A percentile compares a stretch with the other conserved stretches of the same genome.
These are phyloP conservation scores for Tipula confusa DNA, from an alignment of 2,888 invertebrate genomes.

Conservation along the genomic window DNA sequence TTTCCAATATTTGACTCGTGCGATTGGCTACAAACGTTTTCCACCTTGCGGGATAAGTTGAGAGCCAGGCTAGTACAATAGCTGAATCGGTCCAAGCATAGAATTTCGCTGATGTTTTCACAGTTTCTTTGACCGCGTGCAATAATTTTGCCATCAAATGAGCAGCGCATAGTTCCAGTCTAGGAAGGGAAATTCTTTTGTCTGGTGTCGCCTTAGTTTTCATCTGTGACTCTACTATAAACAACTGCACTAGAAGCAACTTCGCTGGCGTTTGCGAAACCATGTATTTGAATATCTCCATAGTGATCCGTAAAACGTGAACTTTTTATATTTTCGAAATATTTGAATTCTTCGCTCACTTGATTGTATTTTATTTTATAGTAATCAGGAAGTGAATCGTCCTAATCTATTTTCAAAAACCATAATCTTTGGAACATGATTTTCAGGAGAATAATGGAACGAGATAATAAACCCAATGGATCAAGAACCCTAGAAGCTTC, in stretches of 20 bases:
- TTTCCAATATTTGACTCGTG: neutral
- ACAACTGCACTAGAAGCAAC: too few species aligned
- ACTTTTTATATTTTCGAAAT: neutral
- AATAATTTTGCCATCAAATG: too few species aligned
- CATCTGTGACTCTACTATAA: neutral
- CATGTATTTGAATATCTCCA: neutral
- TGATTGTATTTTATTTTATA: too few species aligned
- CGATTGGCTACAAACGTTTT: neutral
- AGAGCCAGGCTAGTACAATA: neutral
- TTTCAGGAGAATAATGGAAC: too few species aligned
- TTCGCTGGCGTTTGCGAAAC: neutral
- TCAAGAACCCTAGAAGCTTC: too few species aligned
- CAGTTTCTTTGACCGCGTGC: neutral
- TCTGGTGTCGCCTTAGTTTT: neutral
- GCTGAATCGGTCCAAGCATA: neutral
- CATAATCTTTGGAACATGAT: too few species aligned
- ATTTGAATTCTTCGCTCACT: too few species aligned
- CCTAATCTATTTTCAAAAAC: too few species aligned
- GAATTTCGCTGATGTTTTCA: neutral
- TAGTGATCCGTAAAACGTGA: neutral
- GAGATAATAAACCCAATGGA: too few species aligned
- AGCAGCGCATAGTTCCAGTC: neutral
- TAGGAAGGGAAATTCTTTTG: neutral
- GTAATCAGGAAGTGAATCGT: too few species aligned
- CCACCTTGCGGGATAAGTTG: neutral